Conservation (phyloP, 2,113 vertebrate species). For the Narcine bancroftii region DNA sequence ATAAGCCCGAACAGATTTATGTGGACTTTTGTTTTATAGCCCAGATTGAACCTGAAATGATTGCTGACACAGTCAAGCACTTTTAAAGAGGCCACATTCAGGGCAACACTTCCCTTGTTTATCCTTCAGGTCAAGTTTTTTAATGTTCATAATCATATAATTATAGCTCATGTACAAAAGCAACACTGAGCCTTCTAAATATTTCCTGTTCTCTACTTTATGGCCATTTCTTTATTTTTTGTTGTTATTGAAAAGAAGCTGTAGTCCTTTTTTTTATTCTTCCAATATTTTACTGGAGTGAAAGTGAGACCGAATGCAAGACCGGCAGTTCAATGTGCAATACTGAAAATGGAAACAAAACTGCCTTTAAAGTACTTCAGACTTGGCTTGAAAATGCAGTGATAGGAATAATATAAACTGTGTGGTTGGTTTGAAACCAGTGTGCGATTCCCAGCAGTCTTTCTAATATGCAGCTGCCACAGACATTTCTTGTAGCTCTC, state of each 20-base stretch:
- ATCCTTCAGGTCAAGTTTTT: not conserved
- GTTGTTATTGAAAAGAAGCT: not conserved
- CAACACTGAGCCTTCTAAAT: not conserved
- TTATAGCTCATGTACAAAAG: not conserved
- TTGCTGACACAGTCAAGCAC: not conserved
- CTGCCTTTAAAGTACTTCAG: slow-evolving; percentile 27
- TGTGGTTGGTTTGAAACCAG: slow-evolving; percentile 12
- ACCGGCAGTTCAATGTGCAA: not conserved
- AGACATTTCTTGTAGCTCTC: slow-evolving; percentile 30
- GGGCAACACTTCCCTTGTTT: not conserved
- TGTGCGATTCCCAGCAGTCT: not conserved
- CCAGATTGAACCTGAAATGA: not conserved
- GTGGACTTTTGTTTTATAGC: not conserved
- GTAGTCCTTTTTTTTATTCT: not conserved
- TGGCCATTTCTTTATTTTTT: not conserved
- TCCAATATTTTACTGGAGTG: not conserved
- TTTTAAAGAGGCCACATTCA: slow-evolving; percentile 3
- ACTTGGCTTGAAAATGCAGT: slow-evolving; percentile 4
- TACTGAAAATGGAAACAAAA: not conserved
- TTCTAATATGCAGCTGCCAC: slow-evolving; percentile 12
- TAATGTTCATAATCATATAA: not conserved
- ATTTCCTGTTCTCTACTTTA: not conserved
- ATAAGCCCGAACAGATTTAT: not conserved
- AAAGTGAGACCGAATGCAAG: not conserved
- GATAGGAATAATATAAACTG: slow-evolving; percentile 25